Evolutionary conservation across 1,140 invertebrate species (phyloP).

Genomic region (Plectus sambesii): DNA sequence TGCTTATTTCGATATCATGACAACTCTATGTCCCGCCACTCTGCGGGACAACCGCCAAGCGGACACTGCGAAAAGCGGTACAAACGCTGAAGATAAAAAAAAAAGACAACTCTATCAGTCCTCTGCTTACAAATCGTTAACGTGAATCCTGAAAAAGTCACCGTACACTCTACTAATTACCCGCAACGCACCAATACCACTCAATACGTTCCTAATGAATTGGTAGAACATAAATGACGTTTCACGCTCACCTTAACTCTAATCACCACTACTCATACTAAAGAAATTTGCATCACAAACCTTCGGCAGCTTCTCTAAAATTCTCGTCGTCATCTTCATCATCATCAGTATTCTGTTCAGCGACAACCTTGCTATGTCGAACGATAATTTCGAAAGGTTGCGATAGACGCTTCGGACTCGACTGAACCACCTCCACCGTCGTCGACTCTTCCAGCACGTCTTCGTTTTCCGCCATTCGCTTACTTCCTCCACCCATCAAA

Average conservation of each 20-base stretch:
- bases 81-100: too few relatives aligned
- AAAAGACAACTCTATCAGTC: too few relatives aligned
- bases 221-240: conserved; percentile 2
- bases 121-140: too few relatives aligned
- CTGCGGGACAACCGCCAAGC: too few relatives aligned
- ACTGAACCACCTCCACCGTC: conserved; percentile 23
- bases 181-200: too few relatives aligned
- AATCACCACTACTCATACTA: not conserved
- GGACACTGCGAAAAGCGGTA: too few relatives aligned
- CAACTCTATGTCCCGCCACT: too few relatives aligned
- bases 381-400: conserved; percentile 29
- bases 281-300: conserved; percentile 22
- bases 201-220: too few relatives aligned
- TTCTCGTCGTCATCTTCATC: conserved; percentile 15
- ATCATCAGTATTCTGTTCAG: conserved; percentile 12
- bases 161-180: too few relatives aligned
- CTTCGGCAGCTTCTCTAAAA: conserved; percentile 14
- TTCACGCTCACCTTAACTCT: conserved; percentile 6
- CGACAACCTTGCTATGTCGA: conserved; percentile 14
- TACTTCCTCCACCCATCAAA: too few relatives aligned
- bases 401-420: conserved; percentile 20
- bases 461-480: conserved; percentile 22
- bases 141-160: too few relatives aligned
- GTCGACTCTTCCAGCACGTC: conserved; percentile 32
- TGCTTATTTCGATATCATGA: too few relatives aligned